These are phyloP conservation scores for Heliocidaris erythrogramma DNA, from an alignment of 35 echinoderm and acorn worm species.

Conservation along the genomic window DNA sequence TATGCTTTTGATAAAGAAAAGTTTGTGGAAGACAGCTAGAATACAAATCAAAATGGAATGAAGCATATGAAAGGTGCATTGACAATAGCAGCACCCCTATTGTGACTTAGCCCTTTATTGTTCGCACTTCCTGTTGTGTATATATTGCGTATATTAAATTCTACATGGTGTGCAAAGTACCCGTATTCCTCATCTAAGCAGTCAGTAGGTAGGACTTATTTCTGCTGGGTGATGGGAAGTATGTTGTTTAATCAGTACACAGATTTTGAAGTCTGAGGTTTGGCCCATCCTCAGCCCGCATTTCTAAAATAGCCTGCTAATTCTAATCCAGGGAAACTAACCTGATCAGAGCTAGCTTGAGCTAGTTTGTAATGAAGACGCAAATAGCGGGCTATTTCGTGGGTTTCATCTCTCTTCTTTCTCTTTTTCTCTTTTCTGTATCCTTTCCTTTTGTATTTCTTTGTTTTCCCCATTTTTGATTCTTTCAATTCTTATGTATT, in stretches of 20 bases:
- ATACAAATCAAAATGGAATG: background rate
- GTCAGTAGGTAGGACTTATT: background rate
- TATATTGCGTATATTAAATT: background rate
- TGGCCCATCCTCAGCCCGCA: no score
- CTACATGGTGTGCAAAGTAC: background rate
- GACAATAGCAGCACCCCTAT: background rate
- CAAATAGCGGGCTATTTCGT: no score
- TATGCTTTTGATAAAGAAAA: background rate
- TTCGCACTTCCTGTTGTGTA: background rate
- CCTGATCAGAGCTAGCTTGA: no score
- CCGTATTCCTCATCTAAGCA: background rate
- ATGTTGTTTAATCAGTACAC: background rate
- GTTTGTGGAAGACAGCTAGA: background rate
- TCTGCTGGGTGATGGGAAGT: background rate
- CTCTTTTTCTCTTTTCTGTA: no score
- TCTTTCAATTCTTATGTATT: no score
- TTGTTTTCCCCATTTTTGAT: no score
- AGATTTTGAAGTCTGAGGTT: background rate
- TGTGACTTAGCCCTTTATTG: conserved; percentile 10
- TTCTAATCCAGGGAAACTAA: no score
- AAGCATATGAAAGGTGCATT: background rate
- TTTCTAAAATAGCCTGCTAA: no score
- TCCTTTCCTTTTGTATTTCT: no score
- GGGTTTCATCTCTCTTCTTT: no score
- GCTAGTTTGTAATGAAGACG: no score